Conservation (phyloP, 2,797 vertebrate species). For the Bufotes viridis region DNA sequence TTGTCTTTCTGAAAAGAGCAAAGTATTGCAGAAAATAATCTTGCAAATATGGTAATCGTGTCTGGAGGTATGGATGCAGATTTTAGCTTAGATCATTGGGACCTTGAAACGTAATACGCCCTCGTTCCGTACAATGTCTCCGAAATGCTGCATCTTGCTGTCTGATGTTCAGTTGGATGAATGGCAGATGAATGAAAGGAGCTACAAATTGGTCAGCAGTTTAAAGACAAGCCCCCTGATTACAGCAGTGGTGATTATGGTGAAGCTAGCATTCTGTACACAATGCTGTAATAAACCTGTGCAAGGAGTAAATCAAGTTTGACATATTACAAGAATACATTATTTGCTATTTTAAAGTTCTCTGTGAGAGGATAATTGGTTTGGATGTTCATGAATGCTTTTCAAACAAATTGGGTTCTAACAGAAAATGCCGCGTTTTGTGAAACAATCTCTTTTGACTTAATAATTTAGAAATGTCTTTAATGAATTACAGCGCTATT, state of each 20-base stretch:
- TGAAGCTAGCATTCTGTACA: neutral
- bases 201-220: constrained; percentile 4
- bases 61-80: neutral
- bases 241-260: neutral
- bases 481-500: neutral
- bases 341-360: constrained; percentile 37
- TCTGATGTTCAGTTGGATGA: neutral
- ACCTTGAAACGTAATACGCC: neutral
- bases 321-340: constrained; percentile 34
- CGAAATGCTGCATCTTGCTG: neutral
- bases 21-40: neutral
- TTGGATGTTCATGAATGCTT: constrained; percentile 28
- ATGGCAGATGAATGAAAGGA: neutral
- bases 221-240: constrained; percentile 1
- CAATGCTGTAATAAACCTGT: constrained; percentile 15
- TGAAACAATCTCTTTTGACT: neutral
- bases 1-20: neutral
- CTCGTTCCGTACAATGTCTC: neutral
- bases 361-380: constrained; percentile 28
- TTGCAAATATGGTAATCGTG: neutral
- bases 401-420: constrained; percentile 24
- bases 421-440: constrained; percentile 12
- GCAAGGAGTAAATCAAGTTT: constrained; percentile 16
- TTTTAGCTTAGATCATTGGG: neutral
- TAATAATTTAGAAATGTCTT: constrained; percentile 1